These are phyloP conservation scores for Symphodus melops DNA, from an alignment of 2,113 vertebrate genomes.

Conservation along the genomic window DNA sequence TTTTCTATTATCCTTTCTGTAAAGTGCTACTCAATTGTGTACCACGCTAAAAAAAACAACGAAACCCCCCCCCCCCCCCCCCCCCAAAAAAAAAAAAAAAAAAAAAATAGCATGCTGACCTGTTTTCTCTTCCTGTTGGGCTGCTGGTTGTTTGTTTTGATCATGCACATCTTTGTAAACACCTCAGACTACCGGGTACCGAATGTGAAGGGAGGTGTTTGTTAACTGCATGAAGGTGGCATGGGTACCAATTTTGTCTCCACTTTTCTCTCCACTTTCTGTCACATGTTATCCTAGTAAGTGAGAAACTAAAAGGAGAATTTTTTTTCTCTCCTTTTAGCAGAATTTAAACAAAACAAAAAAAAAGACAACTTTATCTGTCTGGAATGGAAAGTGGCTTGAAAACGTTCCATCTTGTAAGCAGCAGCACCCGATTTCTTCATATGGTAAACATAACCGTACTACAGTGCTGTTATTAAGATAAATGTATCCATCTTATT, in stretches of 20 bases:
- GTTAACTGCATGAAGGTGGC: slow-evolving; percentile 13
- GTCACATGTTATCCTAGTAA: slow-evolving; percentile 1
- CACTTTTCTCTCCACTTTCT: slow-evolving; percentile 7
- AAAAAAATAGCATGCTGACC: slow-evolving; percentile 1
- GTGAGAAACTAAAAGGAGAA: background rate
- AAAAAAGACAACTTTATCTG: background rate
- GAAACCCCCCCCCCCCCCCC: too few species aligned
- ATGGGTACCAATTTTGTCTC: slow-evolving; percentile 18
- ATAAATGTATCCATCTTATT: too few species aligned
- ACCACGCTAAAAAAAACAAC: too few species aligned
- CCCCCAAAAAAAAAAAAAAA: background rate
- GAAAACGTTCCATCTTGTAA: background rate
- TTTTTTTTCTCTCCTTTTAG: too few species aligned
- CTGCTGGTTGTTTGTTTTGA: background rate
- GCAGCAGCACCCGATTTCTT: background rate
- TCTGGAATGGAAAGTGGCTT: background rate
- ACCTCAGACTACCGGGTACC: background rate
- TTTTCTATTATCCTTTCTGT: background rate
- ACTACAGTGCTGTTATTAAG: background rate
- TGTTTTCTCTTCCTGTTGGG: background rate
- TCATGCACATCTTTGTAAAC: slow-evolving; percentile 1
- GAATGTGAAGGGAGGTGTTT: background rate
- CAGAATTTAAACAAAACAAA: too few species aligned
- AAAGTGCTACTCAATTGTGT: background rate
- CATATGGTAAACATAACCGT: background rate